phyloP scores from a whole-genome alignment of 2,888 invertebrate species.

The Thelaira solivaga region DNA sequence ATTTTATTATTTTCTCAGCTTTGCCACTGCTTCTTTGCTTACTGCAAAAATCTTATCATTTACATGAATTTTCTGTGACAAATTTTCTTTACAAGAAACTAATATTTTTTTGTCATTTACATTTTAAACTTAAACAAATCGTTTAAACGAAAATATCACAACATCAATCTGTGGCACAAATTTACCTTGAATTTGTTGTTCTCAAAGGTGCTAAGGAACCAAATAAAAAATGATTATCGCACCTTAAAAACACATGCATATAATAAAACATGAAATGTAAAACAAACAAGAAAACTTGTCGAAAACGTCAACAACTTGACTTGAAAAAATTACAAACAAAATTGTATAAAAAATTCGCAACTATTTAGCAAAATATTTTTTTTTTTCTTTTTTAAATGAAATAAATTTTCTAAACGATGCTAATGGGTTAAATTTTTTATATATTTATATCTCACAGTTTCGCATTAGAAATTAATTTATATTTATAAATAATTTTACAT shows the following conservation, averaged over 20 bases:
- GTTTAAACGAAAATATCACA: too few species aligned
- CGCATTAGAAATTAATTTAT: conserved; percentile 6
- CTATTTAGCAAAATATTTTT: background rate
- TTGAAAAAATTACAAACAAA: background rate
- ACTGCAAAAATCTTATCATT: too few species aligned
- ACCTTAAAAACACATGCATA: background rate
- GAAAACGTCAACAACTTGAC: conserved; percentile 5
- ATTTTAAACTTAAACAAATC: background rate
- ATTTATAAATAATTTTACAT: conserved; percentile 48
- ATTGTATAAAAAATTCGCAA: background rate
- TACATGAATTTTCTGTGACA: too few species aligned
- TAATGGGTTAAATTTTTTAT: conserved; percentile 45
- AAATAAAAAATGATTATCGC: background rate
- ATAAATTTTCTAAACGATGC: background rate
- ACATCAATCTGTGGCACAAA: background rate
- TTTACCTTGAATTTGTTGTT: conserved; percentile 51
- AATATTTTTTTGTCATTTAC: background rate
- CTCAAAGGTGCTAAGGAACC: conserved; percentile 42
- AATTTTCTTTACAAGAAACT: too few species aligned
- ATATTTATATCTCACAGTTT: conserved; percentile 40
- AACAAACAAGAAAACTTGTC: conserved; percentile 29
- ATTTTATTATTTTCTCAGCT: too few species aligned
- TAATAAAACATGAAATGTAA: conserved; percentile 38
- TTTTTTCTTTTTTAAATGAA: background rate
- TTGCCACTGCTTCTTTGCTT: too few species aligned